Conservation (phyloP, 1,140 invertebrate species). For the Ganaspis sp. region DNA sequence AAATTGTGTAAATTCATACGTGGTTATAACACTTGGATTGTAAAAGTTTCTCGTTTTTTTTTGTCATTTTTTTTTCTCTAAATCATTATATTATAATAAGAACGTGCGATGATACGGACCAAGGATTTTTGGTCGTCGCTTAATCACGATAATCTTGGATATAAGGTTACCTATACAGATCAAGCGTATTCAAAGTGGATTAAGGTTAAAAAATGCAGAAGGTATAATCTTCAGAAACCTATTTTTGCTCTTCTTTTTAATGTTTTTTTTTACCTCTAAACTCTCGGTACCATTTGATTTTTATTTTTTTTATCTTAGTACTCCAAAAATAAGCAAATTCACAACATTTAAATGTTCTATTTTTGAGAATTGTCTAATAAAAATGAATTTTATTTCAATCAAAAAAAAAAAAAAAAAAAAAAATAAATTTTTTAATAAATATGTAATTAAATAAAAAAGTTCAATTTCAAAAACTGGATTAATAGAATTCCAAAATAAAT, state of each 20-base stretch:
- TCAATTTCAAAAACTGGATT: too few species aligned
- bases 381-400: too few species aligned
- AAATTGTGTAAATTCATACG: conserved; percentile 64
- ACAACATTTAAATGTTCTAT: too few species aligned
- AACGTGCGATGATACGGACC: conserved; percentile 29
- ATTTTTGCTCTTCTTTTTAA: neutral
- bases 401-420: too few species aligned
- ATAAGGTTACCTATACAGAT: conserved; percentile 31
- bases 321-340: too few species aligned
- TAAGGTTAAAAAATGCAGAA: conserved; percentile 41
- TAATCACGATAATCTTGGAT: conserved; percentile 14
- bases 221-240: conserved; percentile 10
- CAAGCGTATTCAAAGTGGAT: conserved; percentile 46
- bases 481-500: too few species aligned
- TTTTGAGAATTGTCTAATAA: too few species aligned
- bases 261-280: neutral
- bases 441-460: too few species aligned
- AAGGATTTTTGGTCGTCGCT: conserved; percentile 9
- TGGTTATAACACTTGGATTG: conserved; percentile 52
- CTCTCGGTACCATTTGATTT: neutral
- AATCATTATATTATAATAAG: conserved; percentile 27
- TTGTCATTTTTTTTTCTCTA: conserved; percentile 28
- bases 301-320: neutral
- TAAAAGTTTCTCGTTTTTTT: conserved; percentile 50
- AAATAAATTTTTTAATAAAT: too few species aligned